Evolutionary conservation across 1,140 invertebrate genomes (phyloP).

Genomic region (Grapholita molesta): DNA sequence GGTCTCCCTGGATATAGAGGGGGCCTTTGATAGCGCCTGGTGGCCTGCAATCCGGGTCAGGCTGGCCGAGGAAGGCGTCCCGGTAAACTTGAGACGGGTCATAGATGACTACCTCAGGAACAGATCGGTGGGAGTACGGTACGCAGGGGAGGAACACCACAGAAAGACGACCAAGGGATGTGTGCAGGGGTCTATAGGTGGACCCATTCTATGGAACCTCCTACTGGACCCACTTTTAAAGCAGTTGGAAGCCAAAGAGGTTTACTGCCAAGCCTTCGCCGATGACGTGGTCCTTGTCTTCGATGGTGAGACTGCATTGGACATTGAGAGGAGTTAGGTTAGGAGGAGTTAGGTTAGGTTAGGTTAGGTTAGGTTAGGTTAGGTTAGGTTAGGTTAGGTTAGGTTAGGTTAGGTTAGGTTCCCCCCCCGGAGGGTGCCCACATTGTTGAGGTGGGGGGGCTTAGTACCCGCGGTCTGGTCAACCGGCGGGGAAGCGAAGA

Average conservation of each 20-base stretch:
- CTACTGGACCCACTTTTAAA: neutral
- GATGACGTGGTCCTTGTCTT: no score
- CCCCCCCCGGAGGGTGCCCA: no score
- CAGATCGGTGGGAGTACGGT: neutral
- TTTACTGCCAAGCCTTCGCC: neutral
- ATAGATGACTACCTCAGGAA: neutral
- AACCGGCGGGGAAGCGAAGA: no score
- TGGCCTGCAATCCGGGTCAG: neutral
- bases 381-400: conserved; percentile 18
- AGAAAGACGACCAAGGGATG: neutral
- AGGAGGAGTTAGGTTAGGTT: no score
- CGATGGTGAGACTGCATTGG: no score
- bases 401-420: conserved; percentile 18
- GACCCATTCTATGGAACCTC: conserved; percentile 1
- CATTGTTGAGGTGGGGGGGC: no score
- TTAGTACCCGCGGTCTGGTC: no score
- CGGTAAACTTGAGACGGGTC: neutral
- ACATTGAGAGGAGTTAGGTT: no score
- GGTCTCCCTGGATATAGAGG: conserved; percentile 7
- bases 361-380: conserved; percentile 15
- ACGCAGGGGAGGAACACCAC: neutral
- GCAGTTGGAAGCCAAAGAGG: neutral
- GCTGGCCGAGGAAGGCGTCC: neutral
- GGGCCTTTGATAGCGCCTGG: conserved; percentile 5
- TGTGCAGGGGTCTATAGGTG: conserved; percentile 2